Evolutionary conservation across 2,113 vertebrate genomes (phyloP).

Genomic region (Python bivittatus): DNA sequence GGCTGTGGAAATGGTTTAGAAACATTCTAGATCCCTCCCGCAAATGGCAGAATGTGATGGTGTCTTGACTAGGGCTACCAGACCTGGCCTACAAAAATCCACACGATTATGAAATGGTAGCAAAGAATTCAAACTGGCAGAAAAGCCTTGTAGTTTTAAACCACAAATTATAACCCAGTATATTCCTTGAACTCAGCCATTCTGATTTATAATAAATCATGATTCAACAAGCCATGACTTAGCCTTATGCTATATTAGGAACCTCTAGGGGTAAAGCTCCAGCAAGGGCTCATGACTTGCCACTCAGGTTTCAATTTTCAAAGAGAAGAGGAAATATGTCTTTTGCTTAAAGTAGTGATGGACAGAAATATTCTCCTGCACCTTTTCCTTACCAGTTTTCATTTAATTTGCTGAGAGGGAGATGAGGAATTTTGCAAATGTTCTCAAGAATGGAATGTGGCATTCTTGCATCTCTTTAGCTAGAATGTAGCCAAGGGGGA

Average conservation of each 20-base stretch:
- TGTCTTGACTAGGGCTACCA: not conserved
- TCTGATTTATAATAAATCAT: too few species aligned
- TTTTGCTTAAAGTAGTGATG: not conserved
- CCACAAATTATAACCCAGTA: not conserved
- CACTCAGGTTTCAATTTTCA: not conserved
- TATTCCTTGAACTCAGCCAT: too few species aligned
- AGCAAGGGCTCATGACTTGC: not conserved
- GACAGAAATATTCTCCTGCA: not conserved
- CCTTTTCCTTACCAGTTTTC: not conserved
- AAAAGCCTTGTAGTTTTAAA: not conserved
- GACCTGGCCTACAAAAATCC: not conserved
- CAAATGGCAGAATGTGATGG: not conserved
- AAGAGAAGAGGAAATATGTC: not conserved
- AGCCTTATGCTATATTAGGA: too few species aligned
- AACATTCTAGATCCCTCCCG: not conserved
- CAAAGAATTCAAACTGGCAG: not conserved
- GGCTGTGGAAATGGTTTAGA: not conserved
- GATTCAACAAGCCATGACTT: too few species aligned
- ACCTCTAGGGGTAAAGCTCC: not conserved
- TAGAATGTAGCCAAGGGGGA: not conserved
- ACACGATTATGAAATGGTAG: not conserved
- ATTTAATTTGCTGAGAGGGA: not conserved
- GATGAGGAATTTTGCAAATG: not conserved
- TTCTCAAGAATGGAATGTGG: not conserved
- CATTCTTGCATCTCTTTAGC: not conserved